Conservation (phyloP, 2,797 vertebrate species). For the Melanotaenia nigrans region DNA sequence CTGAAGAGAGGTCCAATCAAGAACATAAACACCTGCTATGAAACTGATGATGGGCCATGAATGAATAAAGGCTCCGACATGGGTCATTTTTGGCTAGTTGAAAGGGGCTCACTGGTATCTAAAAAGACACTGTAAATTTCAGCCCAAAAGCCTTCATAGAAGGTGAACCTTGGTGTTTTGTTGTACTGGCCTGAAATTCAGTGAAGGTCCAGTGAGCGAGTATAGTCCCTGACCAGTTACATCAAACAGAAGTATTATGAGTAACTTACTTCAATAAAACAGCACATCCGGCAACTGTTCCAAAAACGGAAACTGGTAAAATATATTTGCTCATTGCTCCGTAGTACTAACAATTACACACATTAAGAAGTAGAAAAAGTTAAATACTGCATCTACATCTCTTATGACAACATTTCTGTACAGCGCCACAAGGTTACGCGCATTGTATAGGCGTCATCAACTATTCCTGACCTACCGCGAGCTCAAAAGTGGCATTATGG, state of each 20-base stretch:
- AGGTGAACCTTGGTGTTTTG: not conserved
- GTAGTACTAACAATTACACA: not conserved
- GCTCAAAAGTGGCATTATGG: constrained; percentile 43
- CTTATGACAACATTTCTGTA: not conserved
- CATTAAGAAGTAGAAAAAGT: not conserved
- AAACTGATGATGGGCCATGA: not conserved
- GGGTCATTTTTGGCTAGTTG: not conserved
- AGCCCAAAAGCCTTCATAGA: no score
- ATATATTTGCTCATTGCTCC: constrained; percentile 79
- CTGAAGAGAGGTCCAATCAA: not conserved
- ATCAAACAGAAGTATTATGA: not conserved
- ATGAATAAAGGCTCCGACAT: not conserved
- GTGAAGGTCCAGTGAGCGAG: not conserved
- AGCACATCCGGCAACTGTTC: constrained; percentile 76
- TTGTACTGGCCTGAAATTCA: not conserved
- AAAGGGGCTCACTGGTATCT: not conserved
- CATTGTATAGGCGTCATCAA: constrained; percentile 51
- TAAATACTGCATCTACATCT: not conserved
- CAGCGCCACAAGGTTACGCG: constrained; percentile 67
- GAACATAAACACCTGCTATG: not conserved
- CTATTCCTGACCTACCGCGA: not conserved
- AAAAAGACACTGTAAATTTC: no score
- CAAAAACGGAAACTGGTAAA: constrained; percentile 78
- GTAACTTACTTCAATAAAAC: constrained; percentile 83
- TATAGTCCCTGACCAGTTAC: not conserved